Percentiles rank a stretch among this genome's conserved stretches.
phyloP scores from a whole-genome alignment of 1,140 invertebrate species.

The Nymphalis io region DNA sequence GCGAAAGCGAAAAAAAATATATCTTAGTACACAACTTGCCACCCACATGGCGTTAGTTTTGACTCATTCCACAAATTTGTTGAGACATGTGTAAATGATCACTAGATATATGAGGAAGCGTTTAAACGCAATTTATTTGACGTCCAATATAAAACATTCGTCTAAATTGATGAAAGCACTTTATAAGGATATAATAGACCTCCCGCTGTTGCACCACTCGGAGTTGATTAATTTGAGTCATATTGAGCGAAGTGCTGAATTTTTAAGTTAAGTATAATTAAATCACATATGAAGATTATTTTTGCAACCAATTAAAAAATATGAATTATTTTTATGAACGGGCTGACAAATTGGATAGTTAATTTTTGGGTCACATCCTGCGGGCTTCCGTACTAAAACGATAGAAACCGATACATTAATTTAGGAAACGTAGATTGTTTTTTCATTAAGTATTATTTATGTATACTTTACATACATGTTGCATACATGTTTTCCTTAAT shows the following conservation, averaged over 20 bases:
- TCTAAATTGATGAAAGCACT: constrained; percentile 31
- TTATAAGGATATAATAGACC: constrained; percentile 25
- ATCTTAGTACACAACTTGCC: constrained; percentile 48
- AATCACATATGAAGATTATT: not conserved
- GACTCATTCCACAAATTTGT: constrained; percentile 44
- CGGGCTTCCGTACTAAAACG: not conserved
- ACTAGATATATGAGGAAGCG: constrained; percentile 46
- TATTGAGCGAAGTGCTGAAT: not conserved
- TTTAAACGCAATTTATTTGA: constrained; percentile 36
- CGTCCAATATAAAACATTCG: constrained; percentile 35
- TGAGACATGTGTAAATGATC: constrained; percentile 45
- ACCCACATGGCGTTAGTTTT: constrained; percentile 56
- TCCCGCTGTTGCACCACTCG: constrained; percentile 21
- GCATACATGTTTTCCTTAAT: too few relatives aligned
- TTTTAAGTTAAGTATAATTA: not conserved
- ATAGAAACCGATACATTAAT: not conserved
- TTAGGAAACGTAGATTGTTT: not conserved
- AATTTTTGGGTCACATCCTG: constrained; percentile 11
- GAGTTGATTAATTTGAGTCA: constrained; percentile 13
- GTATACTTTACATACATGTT: too few relatives aligned
- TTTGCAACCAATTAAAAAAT: not conserved
- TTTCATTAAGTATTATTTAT: not conserved
- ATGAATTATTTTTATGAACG: constrained; percentile 5
- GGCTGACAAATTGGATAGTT: not conserved
- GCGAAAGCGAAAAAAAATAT: constrained; percentile 43